These are phyloP conservation scores for Acrobasis consociella DNA, from an alignment of 2,888 invertebrate genomes.

Conservation along the genomic window DNA sequence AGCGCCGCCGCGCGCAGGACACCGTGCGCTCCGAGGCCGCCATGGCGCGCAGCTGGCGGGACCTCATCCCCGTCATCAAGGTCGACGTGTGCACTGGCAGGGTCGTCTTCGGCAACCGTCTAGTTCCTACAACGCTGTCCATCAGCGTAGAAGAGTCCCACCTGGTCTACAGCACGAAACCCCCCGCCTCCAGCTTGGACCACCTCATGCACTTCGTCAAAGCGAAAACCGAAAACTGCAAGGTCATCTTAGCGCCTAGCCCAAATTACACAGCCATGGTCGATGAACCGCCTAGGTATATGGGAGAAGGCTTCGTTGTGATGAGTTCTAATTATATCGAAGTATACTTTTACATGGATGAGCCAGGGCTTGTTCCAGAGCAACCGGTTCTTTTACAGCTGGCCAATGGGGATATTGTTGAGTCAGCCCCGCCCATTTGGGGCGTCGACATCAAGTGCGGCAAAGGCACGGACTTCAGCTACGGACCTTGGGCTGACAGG, in stretches of 20 bases:
- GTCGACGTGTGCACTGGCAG: conserved; percentile 95
- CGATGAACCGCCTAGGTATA: conserved; percentile 96
- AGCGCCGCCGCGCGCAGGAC: conserved; percentile 75
- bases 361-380: conserved; percentile 95
- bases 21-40: conserved; percentile 89
- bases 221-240: conserved; percentile 96
- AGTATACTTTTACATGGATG: conserved; percentile 98
- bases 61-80: conserved; percentile 98
- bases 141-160: conserved; percentile 97
- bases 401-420: conserved; percentile 96
- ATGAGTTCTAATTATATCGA: conserved; percentile 97
- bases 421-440: conserved; percentile 97
- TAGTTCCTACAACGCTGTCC: conserved; percentile 96
- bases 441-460: conserved; percentile 97
- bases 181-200: conserved; percentile 95
- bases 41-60: conserved; percentile 95
- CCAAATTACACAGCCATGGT: conserved; percentile 96
- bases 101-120: conserved; percentile 96
- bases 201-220: conserved; percentile 98
- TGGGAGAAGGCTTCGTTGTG: conserved; percentile 99
- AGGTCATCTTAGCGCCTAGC: conserved; percentile 97
- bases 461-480: conserved; percentile 97
- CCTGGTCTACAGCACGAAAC: conserved; percentile 97
- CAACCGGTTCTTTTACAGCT: conserved; percentile 94
- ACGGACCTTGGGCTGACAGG: conserved; percentile 99